These are phyloP conservation scores for Calliscelio sp. DNA, from an alignment of 2,888 invertebrate genomes.

Conservation along the genomic window DNA sequence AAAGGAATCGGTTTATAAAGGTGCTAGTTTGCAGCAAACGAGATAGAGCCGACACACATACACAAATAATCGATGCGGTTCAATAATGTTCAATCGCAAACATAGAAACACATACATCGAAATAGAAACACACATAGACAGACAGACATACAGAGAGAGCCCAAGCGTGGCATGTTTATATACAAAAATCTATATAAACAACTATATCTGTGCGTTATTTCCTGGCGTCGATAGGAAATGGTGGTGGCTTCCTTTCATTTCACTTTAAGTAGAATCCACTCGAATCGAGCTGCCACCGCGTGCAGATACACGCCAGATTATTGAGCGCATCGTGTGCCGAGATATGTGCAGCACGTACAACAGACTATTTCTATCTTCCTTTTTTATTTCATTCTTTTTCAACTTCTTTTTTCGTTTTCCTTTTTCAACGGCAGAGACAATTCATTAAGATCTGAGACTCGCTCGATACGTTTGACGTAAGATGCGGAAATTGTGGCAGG, in stretches of 20 bases:
- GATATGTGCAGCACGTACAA: slow-evolving; percentile 56
- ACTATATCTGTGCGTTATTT: slow-evolving; percentile 64
- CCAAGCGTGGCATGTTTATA: slow-evolving; percentile 44
- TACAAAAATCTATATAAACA: slow-evolving; percentile 61
- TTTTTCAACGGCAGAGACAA: slow-evolving; percentile 57
- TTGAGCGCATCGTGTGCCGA: slow-evolving; percentile 63
- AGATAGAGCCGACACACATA: too few relatives aligned
- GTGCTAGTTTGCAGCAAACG: not conserved
- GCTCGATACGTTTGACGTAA: slow-evolving; percentile 73
- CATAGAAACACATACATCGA: not conserved
- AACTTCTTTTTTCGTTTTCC: not conserved
- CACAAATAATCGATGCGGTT: slow-evolving; percentile 28
- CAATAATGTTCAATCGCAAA: slow-evolving; percentile 10
- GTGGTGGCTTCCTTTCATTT: slow-evolving; percentile 46
- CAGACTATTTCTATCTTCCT: not conserved
- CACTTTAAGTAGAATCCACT: slow-evolving; percentile 72
- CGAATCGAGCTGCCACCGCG: slow-evolving; percentile 67
- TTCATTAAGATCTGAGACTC: slow-evolving; percentile 66
- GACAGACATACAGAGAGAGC: slow-evolving; percentile 2
- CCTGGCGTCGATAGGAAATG: slow-evolving; percentile 58
- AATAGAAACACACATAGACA: not conserved
- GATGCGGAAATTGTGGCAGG: slow-evolving; percentile 73
- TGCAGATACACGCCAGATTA: slow-evolving; percentile 64
- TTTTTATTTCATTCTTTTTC: slow-evolving; percentile 3
- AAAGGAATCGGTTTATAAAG: slow-evolving; percentile 1